These are phyloP conservation scores for Spizella passerina DNA, from an alignment of 2,797 vertebrate genomes.

Conservation along the genomic window DNA sequence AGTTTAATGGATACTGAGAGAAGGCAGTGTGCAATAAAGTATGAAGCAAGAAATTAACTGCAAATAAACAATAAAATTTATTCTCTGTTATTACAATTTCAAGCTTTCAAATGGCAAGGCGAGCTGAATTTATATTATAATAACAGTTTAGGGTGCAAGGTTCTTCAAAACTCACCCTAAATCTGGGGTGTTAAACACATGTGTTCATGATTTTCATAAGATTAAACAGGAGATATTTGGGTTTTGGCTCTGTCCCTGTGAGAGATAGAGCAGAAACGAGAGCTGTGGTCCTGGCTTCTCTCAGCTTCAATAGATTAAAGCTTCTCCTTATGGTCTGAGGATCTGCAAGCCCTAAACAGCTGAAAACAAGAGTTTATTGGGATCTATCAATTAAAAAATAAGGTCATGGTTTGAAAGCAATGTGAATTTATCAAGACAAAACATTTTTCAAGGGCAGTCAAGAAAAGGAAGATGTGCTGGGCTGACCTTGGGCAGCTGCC, in stretches of 20 bases:
- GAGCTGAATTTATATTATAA: background rate
- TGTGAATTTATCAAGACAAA: background rate
- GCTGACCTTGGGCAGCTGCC: too few relatives aligned
- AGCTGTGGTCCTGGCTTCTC: background rate
- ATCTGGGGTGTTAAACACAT: background rate
- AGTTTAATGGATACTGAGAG: conserved; percentile 41
- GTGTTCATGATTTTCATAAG: background rate
- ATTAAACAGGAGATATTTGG: background rate
- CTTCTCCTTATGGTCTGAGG: background rate
- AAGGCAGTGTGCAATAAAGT: conserved; percentile 40
- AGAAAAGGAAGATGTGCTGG: background rate
- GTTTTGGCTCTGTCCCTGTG: too few relatives aligned
- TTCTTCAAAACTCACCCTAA: background rate
- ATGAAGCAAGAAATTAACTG: conserved; percentile 58
- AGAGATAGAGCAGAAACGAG: background rate
- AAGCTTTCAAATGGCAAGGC: background rate
- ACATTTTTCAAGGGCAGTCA: background rate
- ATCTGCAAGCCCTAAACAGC: background rate
- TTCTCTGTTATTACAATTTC: conserved; percentile 12
- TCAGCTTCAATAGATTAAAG: background rate
- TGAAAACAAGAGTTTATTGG: background rate
- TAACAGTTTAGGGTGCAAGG: background rate
- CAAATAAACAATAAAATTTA: conserved; percentile 48
- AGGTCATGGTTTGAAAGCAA: background rate
- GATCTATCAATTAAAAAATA: background rate